Evolutionary conservation across 2,888 invertebrate species (phyloP), one percentile per base, ranked within the genome.

Genomic region (Caenorhabditis angaria): DNA sequence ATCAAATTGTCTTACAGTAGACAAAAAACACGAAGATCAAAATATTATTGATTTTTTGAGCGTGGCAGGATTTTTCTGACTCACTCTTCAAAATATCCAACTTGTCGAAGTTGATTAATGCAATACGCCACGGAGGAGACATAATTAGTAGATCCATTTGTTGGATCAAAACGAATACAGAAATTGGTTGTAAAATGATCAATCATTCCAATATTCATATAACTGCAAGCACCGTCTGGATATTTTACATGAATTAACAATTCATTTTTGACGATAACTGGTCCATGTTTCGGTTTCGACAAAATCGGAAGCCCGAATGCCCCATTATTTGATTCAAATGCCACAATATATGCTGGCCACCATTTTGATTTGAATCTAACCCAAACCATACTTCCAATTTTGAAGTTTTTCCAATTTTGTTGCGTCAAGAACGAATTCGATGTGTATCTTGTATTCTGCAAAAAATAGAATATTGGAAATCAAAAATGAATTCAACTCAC

Each of bases 11-110:
- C n/a, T n/a, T n/a, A n/a, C n/a, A n/a, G n/a, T n/a, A n/a, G n/a
- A n/a, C n/a, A n/a, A n/a, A n/a, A n/a, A n/a, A n/a, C n/a, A n/a
- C n/a, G n/a, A n/a, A n/a, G n/a, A n/a, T 41, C 41, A 5, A 41
- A 41, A 41, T 41, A 32, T 32, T 8, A 41, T n/a, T n/a, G n/a
- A n/a, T n/a, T n/a, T n/a, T n/a, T n/a, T n/a, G n/a, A n/a, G n/a
- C n/a, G n/a, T n/a, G n/a, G n/a, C n/a, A n/a, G n/a, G n/a, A n/a
- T n/a, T n/a, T n/a, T n/a, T n/a, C n/a, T n/a, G 10, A 27, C 54
- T 54, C 4, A 54, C 54, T 54, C 54, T 54, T 54, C 54, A 18
- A 54, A 54, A 54, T 54, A 54, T 25, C 54, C 54, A 14, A 1
- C 27, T 24, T 14, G 2, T 10, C 24, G 4, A 12, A 27, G 25